A percentile compares a stretch with the other conserved stretches of the same genome.
Evolutionary conservation across 2,888 invertebrate species (phyloP).

Genomic region (Rhagonycha lutea): DNA sequence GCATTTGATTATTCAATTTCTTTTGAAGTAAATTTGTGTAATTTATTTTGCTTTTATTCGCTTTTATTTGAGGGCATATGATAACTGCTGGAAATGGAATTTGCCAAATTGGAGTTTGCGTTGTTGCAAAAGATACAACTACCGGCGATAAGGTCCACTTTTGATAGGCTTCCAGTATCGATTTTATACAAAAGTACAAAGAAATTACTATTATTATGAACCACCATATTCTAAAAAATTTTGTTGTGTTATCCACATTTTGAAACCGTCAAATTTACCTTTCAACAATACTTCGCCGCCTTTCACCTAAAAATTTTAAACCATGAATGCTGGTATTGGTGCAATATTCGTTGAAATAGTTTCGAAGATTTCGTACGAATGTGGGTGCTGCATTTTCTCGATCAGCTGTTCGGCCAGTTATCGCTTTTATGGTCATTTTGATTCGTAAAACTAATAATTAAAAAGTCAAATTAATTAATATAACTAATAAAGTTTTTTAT

Average conservation of each 20-base stretch:
- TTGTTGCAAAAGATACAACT: conserved; percentile 74
- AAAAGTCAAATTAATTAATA: neutral
- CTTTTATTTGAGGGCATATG: conserved; percentile 68
- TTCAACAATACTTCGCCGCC: conserved; percentile 47
- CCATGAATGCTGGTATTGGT: conserved; percentile 50
- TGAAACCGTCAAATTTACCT: conserved; percentile 40
- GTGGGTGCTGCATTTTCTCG: conserved; percentile 41
- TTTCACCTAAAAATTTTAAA: conserved; percentile 50
- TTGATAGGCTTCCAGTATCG: conserved; percentile 68
- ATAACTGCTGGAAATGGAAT: conserved; percentile 56
- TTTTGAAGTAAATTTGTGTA: conserved; percentile 36
- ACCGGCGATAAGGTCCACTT: conserved; percentile 75
- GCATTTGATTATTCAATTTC: conserved; percentile 36
- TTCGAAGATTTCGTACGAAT: conserved; percentile 42
- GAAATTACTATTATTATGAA: conserved; percentile 48
- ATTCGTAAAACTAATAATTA: neutral
- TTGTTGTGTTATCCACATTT: neutral
- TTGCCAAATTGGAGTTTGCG: conserved; percentile 68
- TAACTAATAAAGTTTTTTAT: neutral
- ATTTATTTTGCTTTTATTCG: conserved; percentile 42
- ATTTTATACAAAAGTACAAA: conserved; percentile 61
- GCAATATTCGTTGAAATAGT: conserved; percentile 47
- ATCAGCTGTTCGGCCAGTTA: conserved; percentile 5
- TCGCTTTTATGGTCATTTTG: neutral
- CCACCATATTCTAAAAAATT: conserved; percentile 63